phyloP scores from a whole-genome alignment of 2,797 vertebrate genomes.

The Gobio occitaniae region DNA sequence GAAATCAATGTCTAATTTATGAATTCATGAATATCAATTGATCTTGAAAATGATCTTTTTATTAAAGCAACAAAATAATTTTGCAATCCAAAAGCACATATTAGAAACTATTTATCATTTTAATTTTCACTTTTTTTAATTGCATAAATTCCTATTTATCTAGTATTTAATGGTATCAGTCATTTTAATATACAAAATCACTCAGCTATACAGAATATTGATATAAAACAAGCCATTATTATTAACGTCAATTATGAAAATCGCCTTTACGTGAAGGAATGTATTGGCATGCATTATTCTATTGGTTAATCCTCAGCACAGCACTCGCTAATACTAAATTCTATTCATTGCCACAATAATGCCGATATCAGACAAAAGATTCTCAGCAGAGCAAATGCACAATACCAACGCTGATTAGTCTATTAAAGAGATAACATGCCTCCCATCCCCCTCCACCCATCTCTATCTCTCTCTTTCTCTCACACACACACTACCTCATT shows the following conservation, averaged over 20 bases:
- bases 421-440: slow-evolving; percentile 57
- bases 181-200: background rate
- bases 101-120: background rate
- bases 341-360: slow-evolving; percentile 38
- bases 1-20: too few species aligned
- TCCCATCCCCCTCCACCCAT: slow-evolving; percentile 43
- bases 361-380: slow-evolving; percentile 48
- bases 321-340: slow-evolving; percentile 29
- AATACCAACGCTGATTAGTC: slow-evolving; percentile 56
- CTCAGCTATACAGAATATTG: slow-evolving; percentile 24
- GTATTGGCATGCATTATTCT: slow-evolving; percentile 32
- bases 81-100: background rate
- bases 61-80: background rate
- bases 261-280: slow-evolving; percentile 16
- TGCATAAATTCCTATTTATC: too few species aligned
- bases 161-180: background rate
- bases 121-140: background rate
- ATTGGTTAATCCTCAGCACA: slow-evolving; percentile 36
- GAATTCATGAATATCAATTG: too few species aligned
- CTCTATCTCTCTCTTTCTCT: slow-evolving; percentile 37
- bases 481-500: slow-evolving; percentile 37
- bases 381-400: slow-evolving; percentile 43
- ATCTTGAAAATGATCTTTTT: background rate
- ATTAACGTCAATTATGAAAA: slow-evolving; percentile 33
- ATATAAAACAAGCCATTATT: slow-evolving; percentile 36